Conservation (phyloP, 2,888 invertebrate species). For the Aethes cnicana region DNA sequence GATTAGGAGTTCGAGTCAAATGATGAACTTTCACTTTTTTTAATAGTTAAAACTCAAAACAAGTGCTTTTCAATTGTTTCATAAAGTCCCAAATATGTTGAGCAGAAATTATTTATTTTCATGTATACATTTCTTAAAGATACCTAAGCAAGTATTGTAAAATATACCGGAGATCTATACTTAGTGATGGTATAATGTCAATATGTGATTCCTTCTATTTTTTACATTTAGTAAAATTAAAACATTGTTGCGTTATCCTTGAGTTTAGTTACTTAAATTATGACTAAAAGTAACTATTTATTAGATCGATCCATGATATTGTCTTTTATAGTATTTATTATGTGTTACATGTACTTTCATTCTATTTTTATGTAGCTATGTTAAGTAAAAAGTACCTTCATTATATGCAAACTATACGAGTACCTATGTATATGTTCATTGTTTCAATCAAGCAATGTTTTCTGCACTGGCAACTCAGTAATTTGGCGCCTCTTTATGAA, state of each 20-base stretch:
- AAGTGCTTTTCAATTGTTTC: too few relatives aligned
- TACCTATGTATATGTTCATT: too few relatives aligned
- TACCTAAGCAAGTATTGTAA: too few relatives aligned
- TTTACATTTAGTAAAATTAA: constrained; percentile 45
- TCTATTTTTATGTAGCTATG: neutral
- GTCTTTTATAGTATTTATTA: constrained; percentile 46
- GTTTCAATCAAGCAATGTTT: too few relatives aligned
- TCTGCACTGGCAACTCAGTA: too few relatives aligned
- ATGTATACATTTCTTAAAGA: too few relatives aligned
- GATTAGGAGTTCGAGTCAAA: neutral
- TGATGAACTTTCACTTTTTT: too few relatives aligned
- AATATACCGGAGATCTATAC: constrained; percentile 33
- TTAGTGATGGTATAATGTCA: constrained; percentile 30
- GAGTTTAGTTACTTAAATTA: constrained; percentile 49
- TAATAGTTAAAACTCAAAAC: too few relatives aligned
- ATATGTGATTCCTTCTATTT: constrained; percentile 43
- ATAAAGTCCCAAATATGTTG: too few relatives aligned
- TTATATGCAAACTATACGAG: too few relatives aligned
- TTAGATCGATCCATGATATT: constrained; percentile 47
- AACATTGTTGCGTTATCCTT: constrained; percentile 54
- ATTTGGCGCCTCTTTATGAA: too few relatives aligned
- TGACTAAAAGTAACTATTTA: constrained; percentile 43
- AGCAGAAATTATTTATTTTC: too few relatives aligned
- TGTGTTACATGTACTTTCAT: constrained; percentile 19
- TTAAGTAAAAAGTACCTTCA: constrained; percentile 7